Conservation (phyloP, 1,140 invertebrate species). For the Ladona fulva region DNA sequence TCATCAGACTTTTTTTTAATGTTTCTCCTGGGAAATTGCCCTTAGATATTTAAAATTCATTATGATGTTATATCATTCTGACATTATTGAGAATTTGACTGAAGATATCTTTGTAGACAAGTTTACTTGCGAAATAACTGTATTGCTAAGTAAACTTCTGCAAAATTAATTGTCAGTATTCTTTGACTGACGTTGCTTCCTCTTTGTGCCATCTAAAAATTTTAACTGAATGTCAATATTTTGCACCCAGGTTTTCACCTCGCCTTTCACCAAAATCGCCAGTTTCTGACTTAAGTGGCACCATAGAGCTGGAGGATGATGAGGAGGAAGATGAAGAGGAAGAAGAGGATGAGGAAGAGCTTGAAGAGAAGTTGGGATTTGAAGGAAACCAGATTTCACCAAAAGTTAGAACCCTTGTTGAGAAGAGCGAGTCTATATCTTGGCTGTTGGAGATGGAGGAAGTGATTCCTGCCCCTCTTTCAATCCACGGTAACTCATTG, state of each 20-base stretch:
- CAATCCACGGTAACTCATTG: background rate
- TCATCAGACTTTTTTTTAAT: too few species aligned
- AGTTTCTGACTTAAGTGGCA: background rate
- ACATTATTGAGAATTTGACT: background rate
- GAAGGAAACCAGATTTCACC: background rate
- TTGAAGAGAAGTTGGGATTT: background rate
- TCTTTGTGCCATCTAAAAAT: background rate
- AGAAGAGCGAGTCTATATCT: constrained; percentile 72
- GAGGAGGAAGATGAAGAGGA: background rate
- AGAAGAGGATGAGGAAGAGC: background rate
- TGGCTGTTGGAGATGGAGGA: constrained; percentile 68
- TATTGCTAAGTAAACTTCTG: background rate
- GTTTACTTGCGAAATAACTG: background rate
- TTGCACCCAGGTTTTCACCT: background rate
- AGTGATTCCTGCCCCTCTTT: background rate
- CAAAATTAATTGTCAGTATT: background rate
- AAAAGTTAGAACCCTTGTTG: constrained; percentile 65
- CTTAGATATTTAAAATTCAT: too few species aligned
- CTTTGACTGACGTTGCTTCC: background rate
- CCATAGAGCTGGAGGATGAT: background rate
- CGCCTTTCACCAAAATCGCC: background rate
- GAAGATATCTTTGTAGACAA: background rate
- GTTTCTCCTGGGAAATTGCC: too few species aligned
- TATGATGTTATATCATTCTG: background rate
- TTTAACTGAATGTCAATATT: background rate